Percentiles rank a stretch among this genome's conserved stretches.
These are phyloP conservation scores for Drosophila arawakana DNA, from an alignment of 1,140 invertebrate species.

Conservation along the genomic window DNA sequence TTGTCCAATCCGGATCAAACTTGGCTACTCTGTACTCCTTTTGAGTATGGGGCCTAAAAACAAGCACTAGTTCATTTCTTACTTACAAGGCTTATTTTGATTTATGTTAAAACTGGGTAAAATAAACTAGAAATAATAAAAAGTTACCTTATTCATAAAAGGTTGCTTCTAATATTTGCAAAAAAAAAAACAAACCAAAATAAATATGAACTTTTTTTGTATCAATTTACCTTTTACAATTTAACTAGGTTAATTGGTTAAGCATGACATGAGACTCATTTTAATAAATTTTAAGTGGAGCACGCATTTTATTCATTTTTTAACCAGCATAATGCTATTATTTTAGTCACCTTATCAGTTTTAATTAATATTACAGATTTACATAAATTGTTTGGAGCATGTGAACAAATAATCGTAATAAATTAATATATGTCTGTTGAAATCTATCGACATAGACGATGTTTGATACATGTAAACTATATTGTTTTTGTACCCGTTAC, in stretches of 20 bases:
- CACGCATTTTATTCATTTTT: conserved; percentile 21
- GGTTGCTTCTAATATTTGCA: conserved; percentile 16
- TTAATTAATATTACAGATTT: conserved; percentile 37
- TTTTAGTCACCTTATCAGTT: conserved; percentile 32
- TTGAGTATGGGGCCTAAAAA: too few relatives aligned
- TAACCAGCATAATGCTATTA: conserved; percentile 29
- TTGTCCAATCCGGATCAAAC: too few relatives aligned
- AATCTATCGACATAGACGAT: too few relatives aligned
- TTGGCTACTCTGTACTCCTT: too few relatives aligned
- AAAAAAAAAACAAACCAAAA: conserved; percentile 48
- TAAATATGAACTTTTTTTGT: conserved; percentile 72
- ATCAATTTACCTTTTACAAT: conserved; percentile 45
- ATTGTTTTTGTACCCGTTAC: too few relatives aligned
- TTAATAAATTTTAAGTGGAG: conserved; percentile 42
- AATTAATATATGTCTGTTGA: too few relatives aligned
- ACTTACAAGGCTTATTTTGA: too few relatives aligned
- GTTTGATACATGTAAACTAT: too few relatives aligned
- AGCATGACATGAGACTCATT: conserved; percentile 12
- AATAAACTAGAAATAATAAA: conserved; percentile 20
- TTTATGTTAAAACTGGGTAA: conserved; percentile 57
- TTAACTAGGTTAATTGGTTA: conserved; percentile 75
- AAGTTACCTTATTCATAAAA: neutral
- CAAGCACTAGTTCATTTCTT: too few relatives aligned
- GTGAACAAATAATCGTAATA: neutral
- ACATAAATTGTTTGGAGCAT: neutral